Evolutionary conservation across 2,888 invertebrate genomes (phyloP).

Genomic region (Patella depressa): DNA sequence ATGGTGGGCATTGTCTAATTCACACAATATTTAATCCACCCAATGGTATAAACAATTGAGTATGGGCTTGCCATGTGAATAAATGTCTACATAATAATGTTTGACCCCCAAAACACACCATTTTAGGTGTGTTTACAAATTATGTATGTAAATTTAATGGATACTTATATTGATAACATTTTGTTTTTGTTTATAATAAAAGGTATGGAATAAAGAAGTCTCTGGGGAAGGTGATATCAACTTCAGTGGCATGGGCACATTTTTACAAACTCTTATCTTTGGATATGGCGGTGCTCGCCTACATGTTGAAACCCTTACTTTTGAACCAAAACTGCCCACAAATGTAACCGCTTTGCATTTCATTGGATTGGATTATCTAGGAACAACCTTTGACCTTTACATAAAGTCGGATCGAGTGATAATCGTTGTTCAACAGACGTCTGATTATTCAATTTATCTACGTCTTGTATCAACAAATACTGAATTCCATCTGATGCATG

Average conservation of each 20-base stretch:
- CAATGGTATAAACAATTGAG: too few relatives aligned
- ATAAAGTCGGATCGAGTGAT: constrained; percentile 1
- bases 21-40: too few relatives aligned
- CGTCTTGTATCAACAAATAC: not conserved
- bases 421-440: not conserved
- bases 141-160: too few relatives aligned
- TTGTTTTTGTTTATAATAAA: not conserved
- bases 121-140: too few relatives aligned
- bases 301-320: constrained; percentile 33
- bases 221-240: constrained; percentile 62
- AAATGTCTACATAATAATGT: too few relatives aligned
- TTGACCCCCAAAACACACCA: too few relatives aligned
- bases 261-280: constrained; percentile 66
- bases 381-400: constrained; percentile 19
- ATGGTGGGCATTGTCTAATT: too few relatives aligned
- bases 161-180: too few relatives aligned
- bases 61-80: too few relatives aligned
- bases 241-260: constrained; percentile 70
- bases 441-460: not conserved
- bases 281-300: constrained; percentile 68
- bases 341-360: constrained; percentile 26
- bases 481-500: not conserved
- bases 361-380: constrained; percentile 28
- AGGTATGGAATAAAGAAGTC: constrained; percentile 69
- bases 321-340: constrained; percentile 53